Conservation (phyloP, 2,113 vertebrate species). For the Ceyx melanurus region DNA sequence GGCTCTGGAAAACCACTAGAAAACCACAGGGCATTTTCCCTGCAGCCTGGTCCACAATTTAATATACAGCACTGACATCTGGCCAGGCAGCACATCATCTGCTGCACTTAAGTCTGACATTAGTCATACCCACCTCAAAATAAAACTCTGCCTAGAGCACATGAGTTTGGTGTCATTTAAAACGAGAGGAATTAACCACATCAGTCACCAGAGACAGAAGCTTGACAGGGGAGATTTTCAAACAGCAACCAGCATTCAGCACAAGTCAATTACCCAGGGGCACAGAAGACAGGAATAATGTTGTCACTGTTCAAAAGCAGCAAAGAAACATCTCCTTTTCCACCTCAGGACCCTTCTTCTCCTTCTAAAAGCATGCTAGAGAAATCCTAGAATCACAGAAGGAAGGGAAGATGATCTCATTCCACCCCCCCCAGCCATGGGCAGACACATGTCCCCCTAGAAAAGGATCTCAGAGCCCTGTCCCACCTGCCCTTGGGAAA, state of each 20-base stretch:
- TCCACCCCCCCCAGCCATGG: too few relatives aligned
- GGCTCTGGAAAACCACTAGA: not conserved
- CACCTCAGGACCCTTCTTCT: not conserved
- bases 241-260: not conserved
- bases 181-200: not conserved
- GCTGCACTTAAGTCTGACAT: not conserved
- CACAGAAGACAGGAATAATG: not conserved
- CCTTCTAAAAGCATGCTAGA: not conserved
- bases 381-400: too few relatives aligned
- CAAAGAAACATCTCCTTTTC: not conserved
- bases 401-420: too few relatives aligned
- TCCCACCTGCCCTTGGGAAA: too few relatives aligned
- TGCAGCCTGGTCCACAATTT: not conserved
- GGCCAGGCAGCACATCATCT: not conserved
- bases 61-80: not conserved
- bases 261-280: not conserved
- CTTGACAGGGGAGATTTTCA: not conserved
- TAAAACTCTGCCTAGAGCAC: not conserved
- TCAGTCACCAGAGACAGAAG: not conserved
- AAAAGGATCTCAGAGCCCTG: too few relatives aligned
- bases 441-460: too few relatives aligned
- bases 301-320: not conserved
- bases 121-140: not conserved
- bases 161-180: not conserved
- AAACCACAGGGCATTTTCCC: not conserved